Evolutionary conservation across 2,113 vertebrate genomes (phyloP).

Genomic region (Chloropsis hardwickii): DNA sequence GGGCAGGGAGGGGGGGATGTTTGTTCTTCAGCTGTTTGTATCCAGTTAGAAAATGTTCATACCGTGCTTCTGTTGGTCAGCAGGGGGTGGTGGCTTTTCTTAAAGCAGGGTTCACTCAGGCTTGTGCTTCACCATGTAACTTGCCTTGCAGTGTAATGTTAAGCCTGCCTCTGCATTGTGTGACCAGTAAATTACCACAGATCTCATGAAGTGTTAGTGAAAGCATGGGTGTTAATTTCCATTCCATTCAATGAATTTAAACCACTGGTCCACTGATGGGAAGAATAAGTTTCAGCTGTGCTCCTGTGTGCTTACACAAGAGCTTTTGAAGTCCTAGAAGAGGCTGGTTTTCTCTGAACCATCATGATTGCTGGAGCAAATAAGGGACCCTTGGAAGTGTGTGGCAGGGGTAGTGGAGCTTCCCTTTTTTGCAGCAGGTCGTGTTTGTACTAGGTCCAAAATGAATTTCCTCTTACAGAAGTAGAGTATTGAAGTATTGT

Average conservation of each 20-base stretch:
- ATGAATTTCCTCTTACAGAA: background rate
- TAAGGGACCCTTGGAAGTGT: background rate
- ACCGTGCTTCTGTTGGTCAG: background rate
- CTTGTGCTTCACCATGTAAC: background rate
- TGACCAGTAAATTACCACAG: background rate
- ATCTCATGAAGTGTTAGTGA: background rate
- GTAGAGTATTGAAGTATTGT: background rate
- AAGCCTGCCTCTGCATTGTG: background rate
- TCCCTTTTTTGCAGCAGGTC: background rate
- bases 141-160: background rate
- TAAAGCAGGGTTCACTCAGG: background rate
- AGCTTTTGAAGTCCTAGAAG: background rate
- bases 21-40: background rate
- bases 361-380: background rate
- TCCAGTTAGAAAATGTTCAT: background rate
- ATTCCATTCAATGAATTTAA: background rate
- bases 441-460: background rate
- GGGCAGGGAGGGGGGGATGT: background rate
- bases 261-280: background rate
- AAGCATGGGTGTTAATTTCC: background rate
- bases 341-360: background rate
- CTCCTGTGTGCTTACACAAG: background rate
- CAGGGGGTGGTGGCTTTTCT: background rate
- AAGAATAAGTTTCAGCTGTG: background rate
- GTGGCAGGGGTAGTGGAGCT: background rate